Evolutionary conservation across 2,113 vertebrate genomes (phyloP), one percentile per base, ranked within the genome.

Genomic region (Paedocypris sp.): DNA sequence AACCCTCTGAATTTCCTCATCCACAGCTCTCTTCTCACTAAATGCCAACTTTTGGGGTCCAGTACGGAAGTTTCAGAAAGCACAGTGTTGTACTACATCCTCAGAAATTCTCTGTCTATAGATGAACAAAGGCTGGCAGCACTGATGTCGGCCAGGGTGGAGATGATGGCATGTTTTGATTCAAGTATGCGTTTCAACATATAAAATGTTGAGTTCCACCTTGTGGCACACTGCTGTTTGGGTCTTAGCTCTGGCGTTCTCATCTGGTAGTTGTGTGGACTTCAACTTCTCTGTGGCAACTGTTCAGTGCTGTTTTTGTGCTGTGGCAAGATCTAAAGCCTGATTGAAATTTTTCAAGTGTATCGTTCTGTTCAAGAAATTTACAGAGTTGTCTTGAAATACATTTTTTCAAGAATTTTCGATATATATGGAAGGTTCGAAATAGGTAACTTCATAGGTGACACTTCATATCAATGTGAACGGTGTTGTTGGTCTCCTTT

Each of bases 121-220:
- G 39, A 45, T 18, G 42, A 15, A 50, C 32, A 56, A 6, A 54
- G 18, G 12, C 31, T 4, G 12, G 60, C 39, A 36, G 48, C 41
- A 19, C 51, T 72, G 60, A 71, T 54, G 11, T 64, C 12, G 6
- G 56, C 61, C 52, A 64, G 26, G 31, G 60, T 68, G 10, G 61
- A 43, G 48, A 65, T 62, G 16, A 66, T 32, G 6, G 61, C 54
- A 50, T 72, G 35, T 5, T 64, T 63, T 5, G 46, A 47, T 2
- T 71, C 51, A 3, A 62, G 51, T n/a, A 58, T 15, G 3, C 28
- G 6, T 31, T 67, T 62, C 4, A 63, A 5, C 61, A 72, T 65
- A 45, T 66, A n/a, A 31, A 52, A 66, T 11, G 51, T 62, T 4
- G 38, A 66, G 4, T 53, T 67, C 38, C 59, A 70, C 26, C 68